Conservation (phyloP, 2,888 invertebrate genomes). For the Brassicogethes aeneus region DNA sequence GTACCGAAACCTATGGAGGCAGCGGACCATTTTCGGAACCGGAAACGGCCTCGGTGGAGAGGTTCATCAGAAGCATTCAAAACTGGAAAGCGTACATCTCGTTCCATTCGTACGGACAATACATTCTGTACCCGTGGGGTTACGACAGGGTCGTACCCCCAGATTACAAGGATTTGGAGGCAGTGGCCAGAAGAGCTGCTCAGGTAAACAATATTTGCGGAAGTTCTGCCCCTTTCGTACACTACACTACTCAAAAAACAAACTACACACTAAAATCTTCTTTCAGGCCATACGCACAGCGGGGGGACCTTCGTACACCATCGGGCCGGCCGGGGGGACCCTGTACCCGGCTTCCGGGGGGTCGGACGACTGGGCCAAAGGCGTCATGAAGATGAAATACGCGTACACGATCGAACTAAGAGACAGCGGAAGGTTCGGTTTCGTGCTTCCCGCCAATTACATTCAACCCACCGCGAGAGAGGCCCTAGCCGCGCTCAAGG, state of each 20-base stretch:
- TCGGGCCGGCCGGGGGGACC: slow-evolving; percentile 69
- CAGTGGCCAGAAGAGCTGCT: slow-evolving; percentile 61
- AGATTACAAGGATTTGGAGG: slow-evolving; percentile 60
- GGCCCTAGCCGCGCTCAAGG: slow-evolving; percentile 61
- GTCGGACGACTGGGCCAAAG: slow-evolving; percentile 89
- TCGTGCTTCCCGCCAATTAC: slow-evolving; percentile 70
- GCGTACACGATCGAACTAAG: slow-evolving; percentile 83
- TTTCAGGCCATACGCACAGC: slow-evolving; percentile 50
- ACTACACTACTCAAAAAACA: not conserved
- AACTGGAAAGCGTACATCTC: slow-evolving; percentile 64
- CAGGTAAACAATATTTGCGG: slow-evolving; percentile 41
- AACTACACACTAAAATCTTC: not conserved
- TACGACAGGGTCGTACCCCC: slow-evolving; percentile 64
- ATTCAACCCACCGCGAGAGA: slow-evolving; percentile 71
- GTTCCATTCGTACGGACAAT: slow-evolving; percentile 82
- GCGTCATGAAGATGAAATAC: slow-evolving; percentile 71
- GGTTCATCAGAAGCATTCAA: slow-evolving; percentile 42
- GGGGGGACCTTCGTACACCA: slow-evolving; percentile 57
- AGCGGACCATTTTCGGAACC: slow-evolving; percentile 76
- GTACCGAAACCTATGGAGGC: slow-evolving; percentile 75
- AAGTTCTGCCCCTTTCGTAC: slow-evolving; percentile 1
- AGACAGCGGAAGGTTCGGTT: slow-evolving; percentile 77
- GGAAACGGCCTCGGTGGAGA: slow-evolving; percentile 61
- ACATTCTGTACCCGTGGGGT: slow-evolving; percentile 81
- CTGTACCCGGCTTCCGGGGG: slow-evolving; percentile 76